Percentiles rank a stretch among this genome's conserved stretches.
Evolutionary conservation across 2,113 vertebrate species (phyloP).

Genomic region (Scopus umbretta): DNA sequence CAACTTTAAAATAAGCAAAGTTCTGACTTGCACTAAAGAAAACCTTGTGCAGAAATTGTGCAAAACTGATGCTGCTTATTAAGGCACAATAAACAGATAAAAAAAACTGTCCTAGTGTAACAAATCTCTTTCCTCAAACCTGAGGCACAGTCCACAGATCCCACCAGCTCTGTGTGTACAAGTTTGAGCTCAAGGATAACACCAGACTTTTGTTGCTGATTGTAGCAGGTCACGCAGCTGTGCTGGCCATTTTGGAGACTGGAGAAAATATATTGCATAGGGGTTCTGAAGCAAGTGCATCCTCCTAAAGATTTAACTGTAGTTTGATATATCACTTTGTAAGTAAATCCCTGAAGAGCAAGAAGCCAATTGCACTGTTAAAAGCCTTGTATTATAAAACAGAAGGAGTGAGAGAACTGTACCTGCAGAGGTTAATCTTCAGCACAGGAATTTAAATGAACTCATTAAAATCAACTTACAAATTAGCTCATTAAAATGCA

Average conservation of each 20-base stretch:
- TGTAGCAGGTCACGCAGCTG: neutral
- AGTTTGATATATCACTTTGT: slow-evolving; percentile 2
- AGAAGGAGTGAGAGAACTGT: slow-evolving; percentile 7
- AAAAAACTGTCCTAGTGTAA: neutral
- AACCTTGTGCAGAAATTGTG: neutral
- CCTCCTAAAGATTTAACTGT: neutral
- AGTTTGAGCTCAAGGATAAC: neutral
- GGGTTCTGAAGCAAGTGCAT: neutral
- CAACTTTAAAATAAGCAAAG: too few relatives aligned
- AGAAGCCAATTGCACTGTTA: neutral
- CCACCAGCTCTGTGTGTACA: fast-evolving
- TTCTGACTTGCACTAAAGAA: neutral
- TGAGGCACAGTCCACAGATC: neutral
- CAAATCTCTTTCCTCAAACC: neutral
- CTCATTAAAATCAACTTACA: slow-evolving; percentile 60
- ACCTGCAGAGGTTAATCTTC: slow-evolving; percentile 62
- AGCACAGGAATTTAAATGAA: slow-evolving; percentile 61
- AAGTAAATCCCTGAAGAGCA: slow-evolving; percentile 23
- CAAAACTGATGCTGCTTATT: neutral
- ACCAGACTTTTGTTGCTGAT: neutral
- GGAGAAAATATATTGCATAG: neutral
- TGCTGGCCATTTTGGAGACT: neutral
- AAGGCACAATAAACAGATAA: neutral
- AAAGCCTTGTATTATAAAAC: slow-evolving; percentile 30
- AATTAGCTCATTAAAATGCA: slow-evolving; percentile 57